Base-by-base conservation (phyloP, 1,140 invertebrate genomes). In the Macrobrachium nipponense region DNA sequence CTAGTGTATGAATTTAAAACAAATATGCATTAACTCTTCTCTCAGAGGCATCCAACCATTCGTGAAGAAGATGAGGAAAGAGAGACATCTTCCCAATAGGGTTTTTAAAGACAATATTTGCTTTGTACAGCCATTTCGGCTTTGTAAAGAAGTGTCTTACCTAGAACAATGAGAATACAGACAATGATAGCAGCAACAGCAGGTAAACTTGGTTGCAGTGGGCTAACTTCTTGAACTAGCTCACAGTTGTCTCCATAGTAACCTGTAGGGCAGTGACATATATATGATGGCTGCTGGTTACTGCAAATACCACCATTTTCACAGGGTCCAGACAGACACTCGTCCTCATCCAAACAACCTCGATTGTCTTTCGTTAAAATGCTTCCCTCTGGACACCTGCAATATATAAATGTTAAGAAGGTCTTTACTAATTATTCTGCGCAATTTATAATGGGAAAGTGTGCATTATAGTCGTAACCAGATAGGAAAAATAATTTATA, bases 201-300 rank as follows among this genome's bases (percentile, higher is more conserved):
- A 93, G 96, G 95, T 91, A 94, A 94, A 78, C 95, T 90, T 94
- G 94, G 87, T 95, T 95, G n/a, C 95, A 94, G 86, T 94, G 94
- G 73, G 94, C 93, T 85, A 95, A 91, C 90, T 94, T 94, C 76
- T 18, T 87, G 43, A 20, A 85, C 51, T 88, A 95, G 91, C 90
- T 96, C 95, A 91, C 96, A 97, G 91, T 96, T 93, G 85, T 93
- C 93, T 84, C 96, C 96, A 14, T 94, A 94, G 92, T 94, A 97
- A 86, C 94, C 94, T 88, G 93, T 90, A 3, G 95, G 93, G 92
- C 96, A 96, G 23, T 94, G 91, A 91, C 96, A 96, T 89, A 94
- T 93, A 92, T 95, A 96, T 88, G 94, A 93, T 82, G 88, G 86
- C 89, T 94, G 93, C 88, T 94, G 93, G 91, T 96, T 83, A 15